Evolutionary conservation across 2,113 vertebrate species (phyloP).

Genomic region (Bos indicus): DNA sequence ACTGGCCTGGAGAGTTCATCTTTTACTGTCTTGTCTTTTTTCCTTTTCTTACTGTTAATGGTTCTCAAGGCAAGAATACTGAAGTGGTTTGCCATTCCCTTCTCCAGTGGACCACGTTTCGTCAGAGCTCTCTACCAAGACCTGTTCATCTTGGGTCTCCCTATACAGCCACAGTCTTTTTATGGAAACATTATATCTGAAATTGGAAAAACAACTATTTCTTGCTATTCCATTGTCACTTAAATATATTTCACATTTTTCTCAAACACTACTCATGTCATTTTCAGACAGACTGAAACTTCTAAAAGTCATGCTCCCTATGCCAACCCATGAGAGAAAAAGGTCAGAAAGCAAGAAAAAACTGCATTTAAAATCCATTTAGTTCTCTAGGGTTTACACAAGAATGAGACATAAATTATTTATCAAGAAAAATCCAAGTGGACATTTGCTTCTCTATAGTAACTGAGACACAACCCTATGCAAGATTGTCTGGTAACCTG

Average conservation of each 20-base stretch:
- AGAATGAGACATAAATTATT: background rate
- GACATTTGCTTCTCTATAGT: background rate
- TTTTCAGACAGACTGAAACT: background rate
- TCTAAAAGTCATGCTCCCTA: background rate
- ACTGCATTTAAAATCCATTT: background rate
- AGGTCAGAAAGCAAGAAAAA: background rate
- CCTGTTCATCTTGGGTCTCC: background rate
- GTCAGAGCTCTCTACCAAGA: background rate
- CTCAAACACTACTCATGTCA: background rate
- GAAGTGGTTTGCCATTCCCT: background rate
- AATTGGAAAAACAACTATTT: background rate
- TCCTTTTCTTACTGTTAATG: background rate
- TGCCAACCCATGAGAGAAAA: background rate
- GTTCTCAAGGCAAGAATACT: background rate
- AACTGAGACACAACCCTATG: background rate
- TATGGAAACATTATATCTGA: background rate
- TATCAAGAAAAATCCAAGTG: background rate
- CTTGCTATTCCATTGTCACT: background rate
- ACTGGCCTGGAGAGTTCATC: background rate
- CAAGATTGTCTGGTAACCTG: background rate
- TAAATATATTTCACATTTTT: slow-evolving; percentile 19
- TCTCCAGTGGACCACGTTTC: background rate
- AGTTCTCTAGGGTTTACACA: background rate
- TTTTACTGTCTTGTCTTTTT: background rate
- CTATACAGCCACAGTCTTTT: background rate